Evolutionary conservation across 2,888 invertebrate genomes (phyloP).

Genomic region (Blera fallax): DNA sequence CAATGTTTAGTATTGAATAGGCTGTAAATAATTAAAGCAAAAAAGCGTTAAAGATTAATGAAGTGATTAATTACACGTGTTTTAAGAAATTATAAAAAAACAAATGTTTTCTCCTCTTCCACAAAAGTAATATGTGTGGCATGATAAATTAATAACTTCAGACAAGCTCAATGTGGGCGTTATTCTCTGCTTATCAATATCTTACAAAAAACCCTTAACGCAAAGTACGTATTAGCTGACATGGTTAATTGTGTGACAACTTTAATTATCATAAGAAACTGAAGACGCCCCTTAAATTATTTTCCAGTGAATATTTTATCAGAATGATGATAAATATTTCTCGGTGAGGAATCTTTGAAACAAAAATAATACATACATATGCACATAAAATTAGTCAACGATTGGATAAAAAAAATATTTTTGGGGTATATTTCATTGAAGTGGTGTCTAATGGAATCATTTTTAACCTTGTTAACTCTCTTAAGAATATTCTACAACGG

Average conservation of each 20-base stretch:
- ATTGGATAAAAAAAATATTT: too few relatives aligned
- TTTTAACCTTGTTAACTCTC: too few relatives aligned
- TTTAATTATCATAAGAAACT: background rate
- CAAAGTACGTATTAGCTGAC: background rate
- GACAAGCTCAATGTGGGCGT: slow-evolving; percentile 8
- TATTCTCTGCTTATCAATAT: slow-evolving; percentile 1
- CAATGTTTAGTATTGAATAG: background rate
- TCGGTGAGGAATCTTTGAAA: background rate
- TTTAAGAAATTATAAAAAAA: background rate
- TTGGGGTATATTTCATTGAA: too few relatives aligned
- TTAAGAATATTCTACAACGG: too few relatives aligned
- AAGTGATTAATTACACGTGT: background rate
- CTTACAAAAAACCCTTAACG: background rate
- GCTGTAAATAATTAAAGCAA: slow-evolving; percentile 6
- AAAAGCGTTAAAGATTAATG: background rate
- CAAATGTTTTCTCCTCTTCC: background rate
- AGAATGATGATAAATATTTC: background rate
- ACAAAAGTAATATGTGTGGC: background rate
- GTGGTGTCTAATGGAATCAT: too few relatives aligned
- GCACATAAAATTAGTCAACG: too few relatives aligned
- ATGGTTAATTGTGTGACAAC: background rate
- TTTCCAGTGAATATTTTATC: background rate
- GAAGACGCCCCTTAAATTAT: slow-evolving; percentile 14
- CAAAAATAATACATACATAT: too few relatives aligned
- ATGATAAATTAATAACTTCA: background rate